Percentiles rank a stretch among this genome's conserved stretches.
Conservation (phyloP, 2,888 invertebrate species). For the Parnassius orleans region DNA sequence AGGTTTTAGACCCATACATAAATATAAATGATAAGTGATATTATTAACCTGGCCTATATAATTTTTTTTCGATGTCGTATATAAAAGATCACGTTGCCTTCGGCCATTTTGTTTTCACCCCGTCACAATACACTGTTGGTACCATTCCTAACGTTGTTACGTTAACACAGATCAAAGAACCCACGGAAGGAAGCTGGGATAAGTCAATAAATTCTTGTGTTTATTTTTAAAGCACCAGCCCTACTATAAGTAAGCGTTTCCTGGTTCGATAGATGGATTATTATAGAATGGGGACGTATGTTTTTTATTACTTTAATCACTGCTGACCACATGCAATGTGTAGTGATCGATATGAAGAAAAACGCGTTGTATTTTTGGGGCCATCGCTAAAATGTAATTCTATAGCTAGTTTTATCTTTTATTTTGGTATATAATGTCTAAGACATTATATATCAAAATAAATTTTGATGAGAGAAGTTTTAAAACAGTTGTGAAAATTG, state of each 20-base stretch:
- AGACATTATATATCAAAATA: too few relatives aligned
- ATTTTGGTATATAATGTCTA: too few relatives aligned
- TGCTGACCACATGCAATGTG: not conserved
- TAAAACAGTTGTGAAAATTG: too few relatives aligned
- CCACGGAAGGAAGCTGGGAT: slow-evolving; percentile 37
- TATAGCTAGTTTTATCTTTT: too few relatives aligned
- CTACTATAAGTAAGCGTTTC: slow-evolving; percentile 36
- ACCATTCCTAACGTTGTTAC: slow-evolving; percentile 24
- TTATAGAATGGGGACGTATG: slow-evolving; percentile 14
- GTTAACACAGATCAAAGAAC: slow-evolving; percentile 37
- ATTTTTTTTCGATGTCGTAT: too few relatives aligned
- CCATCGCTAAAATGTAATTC: too few relatives aligned
- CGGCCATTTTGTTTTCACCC: slow-evolving; percentile 14
- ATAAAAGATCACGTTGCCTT: not conserved
- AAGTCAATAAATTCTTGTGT: slow-evolving; percentile 37
- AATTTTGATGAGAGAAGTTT: too few relatives aligned
- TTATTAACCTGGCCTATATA: too few relatives aligned
- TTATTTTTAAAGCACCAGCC: slow-evolving; percentile 40
- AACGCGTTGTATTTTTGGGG: too few relatives aligned
- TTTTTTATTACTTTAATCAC: slow-evolving; percentile 14
- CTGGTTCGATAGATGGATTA: slow-evolving; percentile 33
- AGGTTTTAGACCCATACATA: too few relatives aligned
- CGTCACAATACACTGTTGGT: slow-evolving; percentile 21
- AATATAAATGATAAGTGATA: too few relatives aligned
- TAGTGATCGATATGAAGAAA: too few relatives aligned